Evolutionary conservation across 92 coral and sea anemone species (phyloP), one percentile per base, ranked within the genome.

Genomic region (Bergia sp.): DNA sequence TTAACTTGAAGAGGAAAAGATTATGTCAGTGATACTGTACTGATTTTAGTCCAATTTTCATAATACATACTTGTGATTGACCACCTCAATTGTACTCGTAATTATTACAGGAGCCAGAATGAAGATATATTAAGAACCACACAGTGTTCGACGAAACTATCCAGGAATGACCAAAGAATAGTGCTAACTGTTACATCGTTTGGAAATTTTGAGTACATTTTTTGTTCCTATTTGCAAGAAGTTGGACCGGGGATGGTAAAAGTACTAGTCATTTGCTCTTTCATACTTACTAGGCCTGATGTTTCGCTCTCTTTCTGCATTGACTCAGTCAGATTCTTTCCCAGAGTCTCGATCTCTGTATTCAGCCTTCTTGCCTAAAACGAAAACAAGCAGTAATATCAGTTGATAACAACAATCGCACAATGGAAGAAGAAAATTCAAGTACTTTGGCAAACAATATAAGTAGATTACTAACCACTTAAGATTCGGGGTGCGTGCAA

Each of bases 341-440:
- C 98, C 21, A 95, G 93, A 18, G 95, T 89, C 72, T 95, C 98
- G 37, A 95, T 95, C 92, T 95, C 98, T 65, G 98, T 88, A 86
- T 92, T 95, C 5, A 95, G 93, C 64, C 98, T 89, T 80, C 92
- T 93, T 10, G 89, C 65, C 98, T 95, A 38, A 20, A 86, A 82
- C 29, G 21, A 57, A 37, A 47, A 18, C 65, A 16, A 43, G 66
- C 37, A 37, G 7, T n/a, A 39, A 37, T 9, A 53, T 6, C 44
- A 88, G 69, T 18, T 61, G 23, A 16, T 61, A 16, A 16, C 3
- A 16, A 61, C 1, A 23, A 61, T 20, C 16, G 3, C 23, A 61
- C 7, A 61, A 61, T 1, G 0, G 4, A 47, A 47, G 23, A 61
- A 50, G 23, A 61, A 18, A 61, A 61, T 3, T 0, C 3, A 1